phyloP scores from a whole-genome alignment of 2,888 invertebrate genomes.

The Drosophila yooni region DNA sequence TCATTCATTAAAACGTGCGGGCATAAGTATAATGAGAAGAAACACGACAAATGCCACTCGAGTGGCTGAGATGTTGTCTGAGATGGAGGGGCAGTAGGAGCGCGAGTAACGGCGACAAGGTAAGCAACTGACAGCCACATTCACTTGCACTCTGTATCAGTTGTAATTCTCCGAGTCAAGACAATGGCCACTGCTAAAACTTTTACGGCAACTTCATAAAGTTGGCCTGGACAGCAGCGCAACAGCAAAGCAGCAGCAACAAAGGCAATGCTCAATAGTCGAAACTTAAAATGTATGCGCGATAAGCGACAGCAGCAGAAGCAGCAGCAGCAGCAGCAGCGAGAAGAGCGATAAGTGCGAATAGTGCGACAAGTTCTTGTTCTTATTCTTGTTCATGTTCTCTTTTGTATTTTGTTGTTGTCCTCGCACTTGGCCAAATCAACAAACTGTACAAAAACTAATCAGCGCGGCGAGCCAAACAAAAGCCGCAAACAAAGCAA shows the following conservation, averaged over 20 bases:
- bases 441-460: constrained; percentile 67
- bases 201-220: constrained; percentile 51
- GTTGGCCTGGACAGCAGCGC: constrained; percentile 40
- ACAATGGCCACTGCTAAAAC: constrained; percentile 61
- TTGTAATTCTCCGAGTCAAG: constrained; percentile 48
- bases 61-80: not conserved
- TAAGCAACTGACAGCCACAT: constrained; percentile 18
- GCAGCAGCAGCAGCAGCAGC: constrained; percentile 1
- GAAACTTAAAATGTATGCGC: constrained; percentile 67
- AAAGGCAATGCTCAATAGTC: constrained; percentile 68
- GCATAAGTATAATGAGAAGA: constrained; percentile 41
- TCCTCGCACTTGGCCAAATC: constrained; percentile 50
- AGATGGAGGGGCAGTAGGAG: not conserved
- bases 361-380: constrained; percentile 27
- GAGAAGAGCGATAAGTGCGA: constrained; percentile 17
- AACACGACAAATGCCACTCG: constrained; percentile 25
- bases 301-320: constrained; percentile 56
- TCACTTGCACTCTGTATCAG: constrained; percentile 64
- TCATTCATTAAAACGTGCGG: constrained; percentile 71
- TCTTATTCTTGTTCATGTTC: constrained; percentile 24
- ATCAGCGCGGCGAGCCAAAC: constrained; percentile 65
- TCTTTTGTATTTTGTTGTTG: constrained; percentile 16
- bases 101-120: constrained; percentile 6
- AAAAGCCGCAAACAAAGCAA: constrained; percentile 53
- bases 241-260: constrained; percentile 25